phyloP scores from a whole-genome alignment of 2,888 invertebrate species.

The Epistrophe grossulariae region DNA sequence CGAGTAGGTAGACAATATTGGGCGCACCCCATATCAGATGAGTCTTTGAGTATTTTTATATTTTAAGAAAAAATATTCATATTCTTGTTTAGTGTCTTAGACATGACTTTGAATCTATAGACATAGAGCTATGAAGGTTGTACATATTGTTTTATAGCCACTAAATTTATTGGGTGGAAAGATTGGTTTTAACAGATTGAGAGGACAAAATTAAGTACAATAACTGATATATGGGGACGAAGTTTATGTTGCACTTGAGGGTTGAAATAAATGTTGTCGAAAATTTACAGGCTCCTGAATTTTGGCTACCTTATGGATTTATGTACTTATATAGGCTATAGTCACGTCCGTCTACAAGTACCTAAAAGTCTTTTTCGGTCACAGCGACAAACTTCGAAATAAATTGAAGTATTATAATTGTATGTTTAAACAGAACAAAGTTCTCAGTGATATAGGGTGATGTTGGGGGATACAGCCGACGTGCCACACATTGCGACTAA shows the following conservation, averaged over 20 bases:
- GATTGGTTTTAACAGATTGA: conserved; percentile 56
- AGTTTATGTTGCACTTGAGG: conserved; percentile 53
- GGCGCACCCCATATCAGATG: conserved; percentile 15
- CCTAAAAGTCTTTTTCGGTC: not conserved
- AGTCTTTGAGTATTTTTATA: conserved; percentile 7
- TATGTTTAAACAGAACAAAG: too few relatives aligned
- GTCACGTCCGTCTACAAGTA: too few relatives aligned
- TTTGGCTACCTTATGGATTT: not conserved
- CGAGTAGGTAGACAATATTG: not conserved
- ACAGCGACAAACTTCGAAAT: not conserved
- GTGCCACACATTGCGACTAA: too few relatives aligned
- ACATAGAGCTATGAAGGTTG: not conserved
- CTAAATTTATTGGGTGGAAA: conserved; percentile 75
- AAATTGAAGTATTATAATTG: too few relatives aligned
- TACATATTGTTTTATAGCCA: conserved; percentile 60
- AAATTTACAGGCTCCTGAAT: not conserved
- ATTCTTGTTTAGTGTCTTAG: conserved; percentile 36
- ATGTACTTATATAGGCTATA: not conserved
- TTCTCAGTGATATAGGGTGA: too few relatives aligned
- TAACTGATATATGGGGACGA: not conserved
- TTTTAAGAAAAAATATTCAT: conserved; percentile 43
- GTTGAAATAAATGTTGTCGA: not conserved
- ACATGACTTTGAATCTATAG: not conserved
- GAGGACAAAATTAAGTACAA: conserved; percentile 20
- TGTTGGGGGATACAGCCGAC: too few relatives aligned